phyloP scores from a whole-genome alignment of 2,113 vertebrate genomes.

The Haplochromis vanheusdeni region DNA sequence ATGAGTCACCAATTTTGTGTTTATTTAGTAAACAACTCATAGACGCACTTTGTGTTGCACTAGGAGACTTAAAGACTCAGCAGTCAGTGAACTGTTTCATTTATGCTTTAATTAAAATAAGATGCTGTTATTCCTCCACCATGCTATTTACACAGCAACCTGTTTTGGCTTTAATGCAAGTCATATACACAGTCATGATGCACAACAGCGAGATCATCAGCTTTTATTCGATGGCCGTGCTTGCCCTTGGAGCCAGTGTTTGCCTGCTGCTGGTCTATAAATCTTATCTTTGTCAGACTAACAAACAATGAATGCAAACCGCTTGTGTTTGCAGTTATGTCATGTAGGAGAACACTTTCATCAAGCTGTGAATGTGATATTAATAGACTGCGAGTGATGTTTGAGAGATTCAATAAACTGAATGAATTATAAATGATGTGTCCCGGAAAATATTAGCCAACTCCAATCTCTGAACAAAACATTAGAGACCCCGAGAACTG shows the following conservation, averaged over 20 bases:
- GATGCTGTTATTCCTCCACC: neutral
- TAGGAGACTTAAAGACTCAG: neutral
- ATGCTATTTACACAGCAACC: neutral
- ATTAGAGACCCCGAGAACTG: neutral
- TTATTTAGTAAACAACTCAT: neutral
- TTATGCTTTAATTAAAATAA: neutral
- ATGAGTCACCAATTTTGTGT: neutral
- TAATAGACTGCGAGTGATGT: slow-evolving; percentile 22
- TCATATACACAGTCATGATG: neutral
- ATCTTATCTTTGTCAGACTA: neutral
- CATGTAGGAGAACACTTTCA: neutral
- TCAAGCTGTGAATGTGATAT: neutral
- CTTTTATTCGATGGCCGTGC: neutral
- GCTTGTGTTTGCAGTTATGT: neutral
- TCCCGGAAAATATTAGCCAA: slow-evolving; percentile 9
- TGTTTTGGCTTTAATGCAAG: neutral
- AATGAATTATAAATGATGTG: slow-evolving; percentile 47
- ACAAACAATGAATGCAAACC: neutral
- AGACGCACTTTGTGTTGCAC: neutral
- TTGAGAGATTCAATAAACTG: slow-evolving; percentile 8
- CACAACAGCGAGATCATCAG: neutral
- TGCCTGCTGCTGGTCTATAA: neutral
- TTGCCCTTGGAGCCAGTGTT: neutral
- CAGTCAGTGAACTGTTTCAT: neutral
- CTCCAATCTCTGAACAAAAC: slow-evolving; percentile 23